These are phyloP conservation scores for Tapirus terrestris DNA, from an alignment of 2,113 vertebrate genomes.

Conservation along the genomic window DNA sequence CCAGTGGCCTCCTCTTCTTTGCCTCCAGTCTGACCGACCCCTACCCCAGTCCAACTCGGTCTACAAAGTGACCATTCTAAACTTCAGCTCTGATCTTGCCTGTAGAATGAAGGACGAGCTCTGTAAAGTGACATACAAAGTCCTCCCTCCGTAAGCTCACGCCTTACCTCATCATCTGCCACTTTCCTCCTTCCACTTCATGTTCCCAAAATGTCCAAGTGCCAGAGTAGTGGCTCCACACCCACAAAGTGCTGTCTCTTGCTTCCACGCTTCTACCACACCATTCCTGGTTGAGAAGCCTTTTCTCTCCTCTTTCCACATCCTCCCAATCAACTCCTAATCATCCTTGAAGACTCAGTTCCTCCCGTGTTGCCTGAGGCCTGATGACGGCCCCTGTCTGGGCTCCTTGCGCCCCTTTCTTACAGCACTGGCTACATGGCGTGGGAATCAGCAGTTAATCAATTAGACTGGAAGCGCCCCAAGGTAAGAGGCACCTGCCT, in stretches of 20 bases:
- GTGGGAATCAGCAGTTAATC: background rate
- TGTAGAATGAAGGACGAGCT: background rate
- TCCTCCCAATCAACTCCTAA: background rate
- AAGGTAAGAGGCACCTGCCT: background rate
- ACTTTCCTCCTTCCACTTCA: background rate
- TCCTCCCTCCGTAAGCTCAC: background rate
- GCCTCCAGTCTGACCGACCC: background rate
- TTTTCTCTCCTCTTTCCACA: background rate
- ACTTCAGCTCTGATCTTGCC: background rate
- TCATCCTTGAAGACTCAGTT: background rate
- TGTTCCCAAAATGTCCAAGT: background rate
- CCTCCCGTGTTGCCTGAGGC: background rate
- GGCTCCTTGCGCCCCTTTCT: background rate
- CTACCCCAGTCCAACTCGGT: background rate
- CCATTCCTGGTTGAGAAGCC: background rate
- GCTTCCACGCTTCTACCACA: background rate
- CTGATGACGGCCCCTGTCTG: background rate
- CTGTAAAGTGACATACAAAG: background rate
- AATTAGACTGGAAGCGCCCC: background rate
- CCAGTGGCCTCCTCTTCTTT: background rate
- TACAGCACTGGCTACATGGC: background rate
- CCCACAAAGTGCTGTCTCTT: background rate
- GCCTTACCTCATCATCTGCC: background rate
- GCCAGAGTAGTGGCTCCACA: background rate
- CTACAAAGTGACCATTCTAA: background rate